Conservation (phyloP, 2,797 vertebrate species). For the Peromyscus melanophrys region DNA sequence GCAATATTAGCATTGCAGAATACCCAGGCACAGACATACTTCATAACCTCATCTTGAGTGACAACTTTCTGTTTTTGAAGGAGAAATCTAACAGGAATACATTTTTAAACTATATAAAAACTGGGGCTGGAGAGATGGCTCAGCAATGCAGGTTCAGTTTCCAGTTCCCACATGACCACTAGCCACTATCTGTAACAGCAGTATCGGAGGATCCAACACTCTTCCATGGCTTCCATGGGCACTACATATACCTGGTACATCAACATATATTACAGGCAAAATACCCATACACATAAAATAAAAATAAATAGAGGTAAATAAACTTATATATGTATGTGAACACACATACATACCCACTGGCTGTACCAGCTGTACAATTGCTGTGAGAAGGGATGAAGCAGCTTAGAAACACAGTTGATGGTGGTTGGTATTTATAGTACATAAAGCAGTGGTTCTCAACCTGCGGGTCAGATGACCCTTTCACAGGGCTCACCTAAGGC, state of each 20-base stretch:
- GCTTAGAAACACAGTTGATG: neutral
- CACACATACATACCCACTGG: neutral
- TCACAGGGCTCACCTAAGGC: neutral
- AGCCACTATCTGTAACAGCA: neutral
- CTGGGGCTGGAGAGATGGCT: neutral
- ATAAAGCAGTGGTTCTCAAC: neutral
- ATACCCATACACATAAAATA: neutral
- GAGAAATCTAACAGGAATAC: slow-evolving; percentile 47
- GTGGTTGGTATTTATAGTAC: neutral
- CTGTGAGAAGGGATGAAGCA: neutral
- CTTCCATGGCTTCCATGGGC: neutral
- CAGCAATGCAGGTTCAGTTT: neutral
- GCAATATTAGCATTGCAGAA: neutral
- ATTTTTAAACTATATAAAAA: slow-evolving; percentile 52
- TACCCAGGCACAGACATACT: neutral
- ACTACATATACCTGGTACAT: neutral
- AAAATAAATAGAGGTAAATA: neutral
- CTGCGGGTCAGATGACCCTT: neutral
- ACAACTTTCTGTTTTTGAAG: slow-evolving; percentile 36
- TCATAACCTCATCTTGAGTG: neutral
- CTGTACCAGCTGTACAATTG: neutral
- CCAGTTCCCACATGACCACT: neutral
- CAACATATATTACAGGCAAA: neutral
- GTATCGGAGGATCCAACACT: neutral
- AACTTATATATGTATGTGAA: neutral